Evolutionary conservation across 1,140 invertebrate genomes (phyloP), one percentile per base, ranked within the genome.

Genomic region (Apocrypta bakeri): DNA sequence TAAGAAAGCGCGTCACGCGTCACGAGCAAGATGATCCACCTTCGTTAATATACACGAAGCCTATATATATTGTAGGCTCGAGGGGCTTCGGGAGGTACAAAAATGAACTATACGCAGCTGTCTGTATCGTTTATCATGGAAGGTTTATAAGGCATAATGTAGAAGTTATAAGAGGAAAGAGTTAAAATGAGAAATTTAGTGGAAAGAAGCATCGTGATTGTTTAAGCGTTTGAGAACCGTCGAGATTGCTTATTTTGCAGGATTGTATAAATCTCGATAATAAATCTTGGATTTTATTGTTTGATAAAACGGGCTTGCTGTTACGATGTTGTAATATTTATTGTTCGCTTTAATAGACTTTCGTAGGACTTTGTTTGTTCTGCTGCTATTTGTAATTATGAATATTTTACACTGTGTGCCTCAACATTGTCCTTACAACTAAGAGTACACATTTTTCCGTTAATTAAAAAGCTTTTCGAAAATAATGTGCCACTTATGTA

Each of bases 91-190:
- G 12, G 24, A 40, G 1, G 66, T 25, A 56, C 4, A 56, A 56
- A 56, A 56, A 0, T 56, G 17, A 7, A 17, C 33, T 37, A 37
- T 1, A 56, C 48, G 48, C 48, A 4, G 48, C 33, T 37, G 17
- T 72, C 29, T 56, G 48, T 73, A 63, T 80, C 69, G 40, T 71
- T 79, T 79, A 61, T 72, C 76, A 56, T 17, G 1, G 17, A 56
- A 17, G 21, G n/a, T n/a, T 56, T n/a, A 17, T 4, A 48, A 75
- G 27, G n/a, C 8, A 75, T 56, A 75, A 31, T 63, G 27, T 8
- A 24, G 40, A 56, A 56, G 48, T 56, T 56, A 56, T 21, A 21
- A 6, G 48, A 56, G 48, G 2, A 11, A 8, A 2, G 12, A 17
- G 24, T 31, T 63, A n/a, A 63, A 75, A 17, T 17, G 48, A 63